Evolutionary conservation across 2,113 vertebrate species (phyloP).

Genomic region (Murina feae): DNA sequence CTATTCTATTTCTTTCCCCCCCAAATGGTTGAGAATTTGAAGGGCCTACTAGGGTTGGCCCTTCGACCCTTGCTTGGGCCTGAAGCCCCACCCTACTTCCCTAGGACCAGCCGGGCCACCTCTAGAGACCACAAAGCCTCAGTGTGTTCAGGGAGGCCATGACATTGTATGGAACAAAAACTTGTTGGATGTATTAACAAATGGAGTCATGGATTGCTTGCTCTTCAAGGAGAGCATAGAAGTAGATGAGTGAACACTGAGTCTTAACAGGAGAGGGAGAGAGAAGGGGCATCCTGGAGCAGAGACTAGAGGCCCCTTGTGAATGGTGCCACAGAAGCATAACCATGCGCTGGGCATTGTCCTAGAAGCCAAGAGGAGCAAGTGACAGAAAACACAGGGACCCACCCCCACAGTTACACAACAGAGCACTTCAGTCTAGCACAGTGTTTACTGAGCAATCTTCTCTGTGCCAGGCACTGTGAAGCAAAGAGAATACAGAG

Average conservation of each 20-base stretch:
- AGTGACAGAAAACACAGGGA: neutral
- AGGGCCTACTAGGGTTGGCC: neutral
- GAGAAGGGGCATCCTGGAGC: neutral
- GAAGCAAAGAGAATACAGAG: neutral
- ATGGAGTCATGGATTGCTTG: neutral
- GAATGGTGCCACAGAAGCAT: neutral
- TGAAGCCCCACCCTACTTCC: neutral
- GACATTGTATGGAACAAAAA: neutral
- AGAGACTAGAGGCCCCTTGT: neutral
- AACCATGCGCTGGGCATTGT: neutral
- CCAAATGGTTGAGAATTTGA: neutral
- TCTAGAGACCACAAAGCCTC: neutral
- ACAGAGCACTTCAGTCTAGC: neutral
- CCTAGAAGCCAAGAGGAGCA: neutral
- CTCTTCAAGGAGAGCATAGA: neutral
- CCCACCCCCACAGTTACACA: neutral
- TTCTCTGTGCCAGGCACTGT: neutral
- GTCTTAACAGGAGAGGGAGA: neutral
- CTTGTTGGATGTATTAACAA: neutral
- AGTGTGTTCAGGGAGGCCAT: neutral
- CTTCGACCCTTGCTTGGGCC: too few species aligned
- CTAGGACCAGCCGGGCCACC: neutral
- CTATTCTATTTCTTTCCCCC: neutral
- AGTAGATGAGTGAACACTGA: neutral
- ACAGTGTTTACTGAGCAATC: neutral